Conservation (phyloP, 1,140 invertebrate genomes). For the Coptotermes formosanus region DNA sequence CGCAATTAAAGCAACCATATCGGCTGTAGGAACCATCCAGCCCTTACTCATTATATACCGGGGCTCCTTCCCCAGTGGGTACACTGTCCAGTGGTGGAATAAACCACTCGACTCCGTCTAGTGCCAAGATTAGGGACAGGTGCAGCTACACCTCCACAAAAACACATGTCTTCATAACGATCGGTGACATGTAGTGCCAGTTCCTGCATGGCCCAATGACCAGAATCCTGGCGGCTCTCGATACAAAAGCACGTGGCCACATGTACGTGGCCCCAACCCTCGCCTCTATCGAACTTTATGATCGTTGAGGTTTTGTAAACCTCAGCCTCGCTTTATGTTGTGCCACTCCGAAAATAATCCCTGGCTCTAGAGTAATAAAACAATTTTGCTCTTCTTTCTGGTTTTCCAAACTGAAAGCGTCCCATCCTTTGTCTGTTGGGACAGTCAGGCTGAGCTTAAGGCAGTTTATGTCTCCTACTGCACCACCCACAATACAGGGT, state of each 20-base stretch:
- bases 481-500: neutral
- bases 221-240: neutral
- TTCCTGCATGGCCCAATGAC: neutral
- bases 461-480: neutral
- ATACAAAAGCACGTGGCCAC: neutral
- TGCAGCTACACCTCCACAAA: too few species aligned
- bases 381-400: neutral
- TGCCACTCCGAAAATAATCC: neutral
- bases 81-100: too few species aligned
- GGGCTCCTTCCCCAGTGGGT: too few species aligned
- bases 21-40: too few species aligned
- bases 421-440: neutral
- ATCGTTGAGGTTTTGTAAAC: neutral
- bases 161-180: too few species aligned
- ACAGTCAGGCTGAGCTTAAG: neutral
- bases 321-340: neutral
- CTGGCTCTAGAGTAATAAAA: neutral
- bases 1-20: too few species aligned
- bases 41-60: too few species aligned
- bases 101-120: too few species aligned
- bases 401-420: neutral
- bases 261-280: neutral
- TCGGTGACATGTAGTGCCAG: neutral
- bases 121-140: too few species aligned
- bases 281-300: neutral